Evolutionary conservation across 2,797 vertebrate genomes (phyloP).

Genomic region (Diplodus puntazzo): DNA sequence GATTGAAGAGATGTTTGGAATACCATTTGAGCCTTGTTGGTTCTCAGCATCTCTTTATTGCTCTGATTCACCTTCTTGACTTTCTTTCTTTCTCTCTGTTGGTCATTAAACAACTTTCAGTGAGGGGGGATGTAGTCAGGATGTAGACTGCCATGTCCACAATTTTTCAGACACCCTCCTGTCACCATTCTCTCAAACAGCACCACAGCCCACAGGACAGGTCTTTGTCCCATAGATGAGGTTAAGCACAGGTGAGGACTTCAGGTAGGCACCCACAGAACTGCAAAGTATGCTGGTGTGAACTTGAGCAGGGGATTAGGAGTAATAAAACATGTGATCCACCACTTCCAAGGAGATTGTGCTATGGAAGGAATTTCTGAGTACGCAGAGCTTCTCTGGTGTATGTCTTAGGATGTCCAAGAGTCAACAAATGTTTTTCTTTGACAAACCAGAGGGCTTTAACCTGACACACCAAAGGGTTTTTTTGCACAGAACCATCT

Average conservation of each 20-base stretch:
- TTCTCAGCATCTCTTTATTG: slow-evolving; percentile 11
- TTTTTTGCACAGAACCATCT: too few relatives aligned
- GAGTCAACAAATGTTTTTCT: neutral
- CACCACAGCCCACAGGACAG: slow-evolving; percentile 22
- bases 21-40: slow-evolving; percentile 29
- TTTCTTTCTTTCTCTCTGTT: too few relatives aligned
- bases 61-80: neutral
- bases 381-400: neutral
- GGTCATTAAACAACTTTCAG: too few relatives aligned
- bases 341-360: neutral
- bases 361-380: neutral
- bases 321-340: neutral
- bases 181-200: neutral
- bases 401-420: neutral
- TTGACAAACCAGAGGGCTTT: neutral
- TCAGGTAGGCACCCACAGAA: neutral
- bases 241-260: slow-evolving; percentile 44
- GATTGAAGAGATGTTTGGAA: slow-evolving; percentile 61
- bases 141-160: neutral
- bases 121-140: neutral
- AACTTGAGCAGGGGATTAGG: neutral
- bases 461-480: too few relatives aligned
- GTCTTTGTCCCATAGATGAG: slow-evolving; percentile 43
- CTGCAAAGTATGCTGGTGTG: slow-evolving; percentile 1
- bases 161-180: slow-evolving; percentile 6